Evolutionary conservation across 1,140 invertebrate species (phyloP).

Genomic region (Sycophila sp.): DNA sequence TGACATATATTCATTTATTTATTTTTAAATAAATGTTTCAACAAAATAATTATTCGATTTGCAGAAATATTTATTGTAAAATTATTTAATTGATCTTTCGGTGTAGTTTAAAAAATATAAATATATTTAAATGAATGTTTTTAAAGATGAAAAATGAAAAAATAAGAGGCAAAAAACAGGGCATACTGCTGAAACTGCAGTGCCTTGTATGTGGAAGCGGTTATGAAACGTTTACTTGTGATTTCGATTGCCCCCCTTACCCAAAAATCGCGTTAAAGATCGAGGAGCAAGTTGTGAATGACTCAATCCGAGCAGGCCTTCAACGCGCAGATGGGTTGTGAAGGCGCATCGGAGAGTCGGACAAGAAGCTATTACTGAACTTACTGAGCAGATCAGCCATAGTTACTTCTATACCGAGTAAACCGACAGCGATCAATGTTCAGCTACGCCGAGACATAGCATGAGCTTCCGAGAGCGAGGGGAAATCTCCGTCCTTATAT

Average conservation of each 20-base stretch:
- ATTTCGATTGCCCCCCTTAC: background rate
- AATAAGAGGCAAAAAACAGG: background rate
- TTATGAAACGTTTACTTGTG: too few species aligned
- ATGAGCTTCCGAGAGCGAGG: background rate
- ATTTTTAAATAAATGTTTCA: too few species aligned
- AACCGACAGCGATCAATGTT: background rate
- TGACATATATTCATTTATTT: too few species aligned
- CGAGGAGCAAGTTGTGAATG: background rate
- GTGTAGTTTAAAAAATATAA: too few species aligned
- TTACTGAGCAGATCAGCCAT: background rate
- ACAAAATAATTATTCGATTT: too few species aligned
- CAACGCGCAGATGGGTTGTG: background rate
- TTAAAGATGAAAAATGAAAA: too few species aligned
- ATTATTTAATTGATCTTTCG: too few species aligned
- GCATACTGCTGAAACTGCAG: background rate
- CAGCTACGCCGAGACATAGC: background rate
- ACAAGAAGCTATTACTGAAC: background rate
- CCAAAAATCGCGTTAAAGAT: background rate
- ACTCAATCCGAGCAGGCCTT: background rate
- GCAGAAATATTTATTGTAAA: too few species aligned
- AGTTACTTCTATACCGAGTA: background rate
- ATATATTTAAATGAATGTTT: too few species aligned
- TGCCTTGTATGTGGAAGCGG: slow-evolving; percentile 1
- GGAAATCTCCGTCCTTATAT: background rate
- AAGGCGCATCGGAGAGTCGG: background rate